Conservation (phyloP, 1,140 invertebrate genomes). For the Parasteatoda tepidariorum region DNA sequence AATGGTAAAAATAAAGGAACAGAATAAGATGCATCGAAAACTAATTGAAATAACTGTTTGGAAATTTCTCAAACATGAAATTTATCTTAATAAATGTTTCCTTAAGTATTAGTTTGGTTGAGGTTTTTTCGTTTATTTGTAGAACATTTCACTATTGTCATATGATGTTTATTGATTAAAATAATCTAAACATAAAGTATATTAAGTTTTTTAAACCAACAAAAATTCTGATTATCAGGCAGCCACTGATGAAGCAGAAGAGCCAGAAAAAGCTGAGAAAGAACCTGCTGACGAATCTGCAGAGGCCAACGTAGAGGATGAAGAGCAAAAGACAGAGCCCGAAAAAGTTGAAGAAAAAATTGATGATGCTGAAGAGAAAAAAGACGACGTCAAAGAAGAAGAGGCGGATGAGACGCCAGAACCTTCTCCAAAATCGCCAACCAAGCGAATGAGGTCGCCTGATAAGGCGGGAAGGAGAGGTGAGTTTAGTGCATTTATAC, state of each 20-base stretch:
- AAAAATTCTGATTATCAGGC: neutral
- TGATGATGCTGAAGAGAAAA: slow-evolving; percentile 3
- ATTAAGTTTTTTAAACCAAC: too few species aligned
- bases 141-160: too few species aligned
- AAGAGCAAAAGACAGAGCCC: neutral
- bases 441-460: slow-evolving; percentile 33
- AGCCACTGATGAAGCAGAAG: neutral
- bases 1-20: too few species aligned
- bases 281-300: neutral
- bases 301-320: neutral
- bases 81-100: too few species aligned
- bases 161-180: too few species aligned
- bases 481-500: too few species aligned
- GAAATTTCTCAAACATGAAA: too few species aligned
- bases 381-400: slow-evolving; percentile 5
- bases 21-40: too few species aligned
- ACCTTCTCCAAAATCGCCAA: slow-evolving; percentile 35
- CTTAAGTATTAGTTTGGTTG: too few species aligned
- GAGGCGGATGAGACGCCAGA: slow-evolving; percentile 6
- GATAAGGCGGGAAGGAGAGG: slow-evolving; percentile 44
- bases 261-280: neutral
- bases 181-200: too few species aligned
- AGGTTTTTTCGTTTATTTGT: too few species aligned
- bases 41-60: too few species aligned
- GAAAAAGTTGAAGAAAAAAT: neutral